These are phyloP conservation scores for Elachura formosa DNA, from an alignment of 2,113 vertebrate species.

Conservation along the genomic window DNA sequence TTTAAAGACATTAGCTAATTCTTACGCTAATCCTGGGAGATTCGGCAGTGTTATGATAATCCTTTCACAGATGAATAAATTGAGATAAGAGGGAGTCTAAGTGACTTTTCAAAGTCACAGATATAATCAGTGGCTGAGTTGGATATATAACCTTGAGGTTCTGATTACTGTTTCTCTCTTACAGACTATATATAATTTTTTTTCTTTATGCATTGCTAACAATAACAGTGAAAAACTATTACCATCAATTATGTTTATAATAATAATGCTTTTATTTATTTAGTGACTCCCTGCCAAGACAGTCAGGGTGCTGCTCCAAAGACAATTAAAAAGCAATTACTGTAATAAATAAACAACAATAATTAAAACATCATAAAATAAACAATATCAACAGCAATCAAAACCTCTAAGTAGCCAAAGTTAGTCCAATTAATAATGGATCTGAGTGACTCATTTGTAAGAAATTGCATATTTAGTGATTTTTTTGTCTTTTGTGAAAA, in stretches of 20 bases:
- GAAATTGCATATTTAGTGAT: not conserved
- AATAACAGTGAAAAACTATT: slow-evolving; percentile 2
- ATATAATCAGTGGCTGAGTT: slow-evolving; percentile 12
- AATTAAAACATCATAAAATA: slow-evolving; percentile 55
- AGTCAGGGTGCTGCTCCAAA: slow-evolving; percentile 18
- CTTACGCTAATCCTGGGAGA: slow-evolving; percentile 48
- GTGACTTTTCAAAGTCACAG: slow-evolving; percentile 50
- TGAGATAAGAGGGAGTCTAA: slow-evolving; percentile 43
- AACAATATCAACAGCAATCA: slow-evolving; percentile 52
- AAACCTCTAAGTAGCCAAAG: slow-evolving; percentile 15
- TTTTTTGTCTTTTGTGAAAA: not conserved
- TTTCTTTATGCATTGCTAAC: not conserved
- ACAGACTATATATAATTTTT: not conserved
- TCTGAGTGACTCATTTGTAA: slow-evolving; percentile 25
- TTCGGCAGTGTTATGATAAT: slow-evolving; percentile 52
- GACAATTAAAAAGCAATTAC: slow-evolving; percentile 68
- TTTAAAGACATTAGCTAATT: slow-evolving; percentile 56
- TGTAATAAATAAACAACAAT: slow-evolving; percentile 53
- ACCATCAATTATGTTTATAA: slow-evolving; percentile 41
- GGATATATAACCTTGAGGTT: slow-evolving; percentile 34
- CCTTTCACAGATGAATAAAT: slow-evolving; percentile 59
- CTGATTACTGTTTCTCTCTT: not conserved
- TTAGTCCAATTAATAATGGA: slow-evolving; percentile 43
- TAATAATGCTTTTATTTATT: slow-evolving; percentile 63
- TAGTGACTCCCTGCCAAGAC: slow-evolving; percentile 36